phyloP scores from a whole-genome alignment of 2,113 vertebrate species.

The human (Homo sapiens) region DNA sequence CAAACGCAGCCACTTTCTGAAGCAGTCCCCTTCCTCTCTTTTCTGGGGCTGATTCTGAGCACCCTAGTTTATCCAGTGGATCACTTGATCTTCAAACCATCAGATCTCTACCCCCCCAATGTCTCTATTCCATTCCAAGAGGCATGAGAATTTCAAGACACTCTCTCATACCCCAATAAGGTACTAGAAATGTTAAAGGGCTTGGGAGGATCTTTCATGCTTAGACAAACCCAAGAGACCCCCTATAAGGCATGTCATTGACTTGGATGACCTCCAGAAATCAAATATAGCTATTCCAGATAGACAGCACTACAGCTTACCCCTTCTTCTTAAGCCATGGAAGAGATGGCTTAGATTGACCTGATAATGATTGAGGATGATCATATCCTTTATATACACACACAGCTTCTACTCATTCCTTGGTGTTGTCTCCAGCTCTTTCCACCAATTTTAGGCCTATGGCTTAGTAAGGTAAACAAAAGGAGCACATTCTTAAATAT shows the following conservation, averaged over 20 bases:
- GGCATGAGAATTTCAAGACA: background rate
- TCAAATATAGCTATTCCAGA: background rate
- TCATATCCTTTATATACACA: background rate
- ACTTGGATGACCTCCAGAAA: background rate
- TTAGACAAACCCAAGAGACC: background rate
- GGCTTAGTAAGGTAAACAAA: background rate
- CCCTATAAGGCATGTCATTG: background rate
- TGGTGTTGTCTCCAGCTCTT: background rate
- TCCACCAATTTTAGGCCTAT: background rate
- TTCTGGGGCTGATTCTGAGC: background rate
- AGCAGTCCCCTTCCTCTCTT: background rate
- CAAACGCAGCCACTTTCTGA: background rate
- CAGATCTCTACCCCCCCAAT: background rate
- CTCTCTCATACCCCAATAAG: background rate
- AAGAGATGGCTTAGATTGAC: no score
- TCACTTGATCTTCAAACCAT: background rate
- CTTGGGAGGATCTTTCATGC: background rate
- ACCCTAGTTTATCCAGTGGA: background rate
- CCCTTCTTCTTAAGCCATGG: no score
- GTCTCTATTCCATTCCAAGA: background rate
- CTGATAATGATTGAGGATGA: background rate
- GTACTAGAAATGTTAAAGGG: background rate
- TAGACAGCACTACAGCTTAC: rapidly evolving
- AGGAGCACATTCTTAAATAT: background rate
- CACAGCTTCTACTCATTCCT: background rate